Percentiles rank a stretch among this genome's conserved stretches.
Evolutionary conservation across 2,113 vertebrate species (phyloP).

Genomic region (Leuciscus idus): DNA sequence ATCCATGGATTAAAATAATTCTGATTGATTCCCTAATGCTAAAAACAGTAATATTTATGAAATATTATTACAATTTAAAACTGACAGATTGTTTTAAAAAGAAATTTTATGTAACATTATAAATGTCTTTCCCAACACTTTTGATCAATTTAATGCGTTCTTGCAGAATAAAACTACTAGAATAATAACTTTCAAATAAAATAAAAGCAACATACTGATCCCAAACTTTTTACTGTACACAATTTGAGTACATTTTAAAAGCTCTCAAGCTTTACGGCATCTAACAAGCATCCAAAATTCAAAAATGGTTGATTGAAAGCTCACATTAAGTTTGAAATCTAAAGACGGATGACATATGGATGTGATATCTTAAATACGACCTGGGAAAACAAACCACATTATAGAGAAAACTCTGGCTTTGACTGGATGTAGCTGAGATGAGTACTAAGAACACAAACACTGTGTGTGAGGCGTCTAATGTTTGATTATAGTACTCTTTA

Average conservation of each 20-base stretch:
- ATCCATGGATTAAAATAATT: no score
- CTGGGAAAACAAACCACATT: conserved; percentile 11
- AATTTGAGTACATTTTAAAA: neutral
- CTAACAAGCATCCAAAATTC: neutral
- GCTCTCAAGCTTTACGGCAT: neutral
- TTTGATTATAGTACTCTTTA: conserved; percentile 18
- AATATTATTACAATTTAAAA: no score
- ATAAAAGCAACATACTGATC: neutral
- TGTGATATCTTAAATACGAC: conserved; percentile 2
- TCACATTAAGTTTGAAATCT: neutral
- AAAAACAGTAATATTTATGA: no score
- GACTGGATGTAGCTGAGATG: conserved; percentile 11
- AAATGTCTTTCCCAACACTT: neutral
- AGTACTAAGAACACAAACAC: conserved; percentile 34
- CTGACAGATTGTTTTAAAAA: no score
- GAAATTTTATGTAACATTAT: no score
- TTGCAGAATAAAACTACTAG: neutral
- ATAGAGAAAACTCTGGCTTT: conserved; percentile 1
- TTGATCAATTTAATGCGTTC: neutral
- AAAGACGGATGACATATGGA: neutral
- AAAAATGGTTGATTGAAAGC: neutral
- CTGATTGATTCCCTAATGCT: no score
- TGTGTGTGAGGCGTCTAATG: conserved; percentile 4
- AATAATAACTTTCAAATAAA: neutral
- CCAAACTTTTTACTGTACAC: neutral